Evolutionary conservation across 2,797 vertebrate genomes (phyloP), one percentile per base, ranked within the genome.

Genomic region (Pangasius mekongensis): DNA sequence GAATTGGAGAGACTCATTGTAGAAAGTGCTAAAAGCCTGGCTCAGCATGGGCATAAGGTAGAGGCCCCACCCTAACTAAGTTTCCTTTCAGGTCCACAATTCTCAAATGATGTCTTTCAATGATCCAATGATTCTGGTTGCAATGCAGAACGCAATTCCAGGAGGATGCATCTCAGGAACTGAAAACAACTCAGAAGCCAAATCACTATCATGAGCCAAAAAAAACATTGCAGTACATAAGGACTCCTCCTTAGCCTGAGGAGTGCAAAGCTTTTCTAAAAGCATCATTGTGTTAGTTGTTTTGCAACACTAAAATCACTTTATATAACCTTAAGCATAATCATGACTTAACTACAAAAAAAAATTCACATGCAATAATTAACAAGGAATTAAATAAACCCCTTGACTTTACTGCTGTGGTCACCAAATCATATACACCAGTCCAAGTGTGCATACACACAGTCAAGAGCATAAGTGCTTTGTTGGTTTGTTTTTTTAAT

Each of bases 141-240:
- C 64, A 84, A 54, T 24, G 47, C 64, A 30, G 43, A 52, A 67
- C 62, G 33, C 43, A 52, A 52, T 84, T 69, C 47, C 10, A 69
- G 54, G 18, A 52, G 30, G 20, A 69, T 66, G 64, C 43, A 69
- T 69, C 49, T 36, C 47, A 54, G 64, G 49, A 54, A 84, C 24
- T 16, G 30, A 84, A 84, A 84, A 84, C 64, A 54, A 54, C n/a
- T 24, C 64, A 36, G 49, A 52, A 71, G 64, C 83, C 83, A 84
- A 69, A 69, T 84, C 39, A 66, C 49, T 54, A 47, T 36, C 9
- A 30, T 24, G 43, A 49, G 67, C 56, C 87, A 71, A 86, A 3
- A 47, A 77, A 69, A 67, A 49, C 43, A 66, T 20, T 67, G 82
- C 47, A 22, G 47, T 33, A 84, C 30, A 71, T 69, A 69, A 54